Percentiles rank a stretch among this genome's conserved stretches.
Evolutionary conservation across 2,888 invertebrate species (phyloP).

Genomic region (Dicyrtoma fusca): DNA sequence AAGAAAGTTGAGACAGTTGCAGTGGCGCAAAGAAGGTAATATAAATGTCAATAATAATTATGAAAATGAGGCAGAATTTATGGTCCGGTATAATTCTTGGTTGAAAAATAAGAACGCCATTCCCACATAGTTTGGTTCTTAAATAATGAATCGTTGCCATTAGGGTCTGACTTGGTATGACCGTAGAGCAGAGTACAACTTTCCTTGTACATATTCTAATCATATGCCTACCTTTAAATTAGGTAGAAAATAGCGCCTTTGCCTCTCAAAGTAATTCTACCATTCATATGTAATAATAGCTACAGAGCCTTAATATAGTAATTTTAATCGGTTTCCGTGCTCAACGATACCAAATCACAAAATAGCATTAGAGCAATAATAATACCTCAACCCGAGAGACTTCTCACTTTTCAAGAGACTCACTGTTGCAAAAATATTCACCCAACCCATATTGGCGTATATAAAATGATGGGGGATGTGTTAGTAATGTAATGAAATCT

Average conservation of each 20-base stretch:
- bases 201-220: too few species aligned
- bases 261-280: too few species aligned
- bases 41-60: slow-evolving; percentile 25
- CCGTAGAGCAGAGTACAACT: too few species aligned
- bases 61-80: neutral
- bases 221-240: slow-evolving; percentile 24
- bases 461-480: neutral
- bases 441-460: neutral
- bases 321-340: slow-evolving; percentile 23
- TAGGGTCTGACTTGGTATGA: too few species aligned
- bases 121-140: slow-evolving; percentile 5
- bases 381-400: neutral
- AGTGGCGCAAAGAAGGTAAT: neutral
- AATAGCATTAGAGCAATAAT: neutral
- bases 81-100: neutral
- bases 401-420: neutral
- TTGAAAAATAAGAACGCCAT: neutral
- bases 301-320: neutral
- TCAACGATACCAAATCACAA: neutral
- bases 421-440: neutral
- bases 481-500: slow-evolving; percentile 11
- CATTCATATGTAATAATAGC: neutral
- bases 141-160: slow-evolving; percentile 20
- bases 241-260: slow-evolving; percentile 23
- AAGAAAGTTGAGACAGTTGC: too few species aligned